A percentile compares a stretch with the other conserved stretches of the same genome.
Conservation (phyloP, 2,113 vertebrate genomes). For the Brachyistius frenatus region DNA sequence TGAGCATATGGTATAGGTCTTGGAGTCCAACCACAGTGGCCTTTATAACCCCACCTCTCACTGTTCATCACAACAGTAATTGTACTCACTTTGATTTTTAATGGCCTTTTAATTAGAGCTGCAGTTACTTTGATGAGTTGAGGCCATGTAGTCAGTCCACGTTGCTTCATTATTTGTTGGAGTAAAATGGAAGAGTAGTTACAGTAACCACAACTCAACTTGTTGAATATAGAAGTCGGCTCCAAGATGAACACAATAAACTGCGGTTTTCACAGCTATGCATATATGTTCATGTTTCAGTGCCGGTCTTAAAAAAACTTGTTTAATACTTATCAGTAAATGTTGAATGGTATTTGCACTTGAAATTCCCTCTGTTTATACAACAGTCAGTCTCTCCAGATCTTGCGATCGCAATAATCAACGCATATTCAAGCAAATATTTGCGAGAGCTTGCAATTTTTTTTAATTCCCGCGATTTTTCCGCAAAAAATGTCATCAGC, state of each 20-base stretch:
- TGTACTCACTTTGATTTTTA: conserved; percentile 41
- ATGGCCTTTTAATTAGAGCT: conserved; percentile 55
- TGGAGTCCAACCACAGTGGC: conserved; percentile 9
- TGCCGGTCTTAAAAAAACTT: no score
- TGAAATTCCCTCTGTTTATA: no score
- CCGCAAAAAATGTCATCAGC: no score
- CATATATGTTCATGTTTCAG: no score
- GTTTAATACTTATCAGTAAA: no score
- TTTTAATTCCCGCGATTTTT: no score
- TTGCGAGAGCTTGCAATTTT: no score
- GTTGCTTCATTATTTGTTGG: conserved; percentile 35
- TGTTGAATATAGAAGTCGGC: not conserved
- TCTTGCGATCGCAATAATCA: no score
- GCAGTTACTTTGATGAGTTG: conserved; percentile 46
- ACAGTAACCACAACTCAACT: not conserved
- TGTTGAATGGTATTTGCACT: no score
- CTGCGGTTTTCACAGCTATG: no score
- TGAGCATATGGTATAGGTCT: conserved; percentile 14
- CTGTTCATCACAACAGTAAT: conserved; percentile 24
- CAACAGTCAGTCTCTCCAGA: no score
- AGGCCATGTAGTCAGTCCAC: conserved; percentile 18
- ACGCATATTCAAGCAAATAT: no score
- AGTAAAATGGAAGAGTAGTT: conserved; percentile 1
- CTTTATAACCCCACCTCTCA: conserved; percentile 10
- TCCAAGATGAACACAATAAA: not conserved